These are phyloP conservation scores for Matsumyia berberina DNA, from an alignment of 2,888 invertebrate species.

Conservation along the genomic window DNA sequence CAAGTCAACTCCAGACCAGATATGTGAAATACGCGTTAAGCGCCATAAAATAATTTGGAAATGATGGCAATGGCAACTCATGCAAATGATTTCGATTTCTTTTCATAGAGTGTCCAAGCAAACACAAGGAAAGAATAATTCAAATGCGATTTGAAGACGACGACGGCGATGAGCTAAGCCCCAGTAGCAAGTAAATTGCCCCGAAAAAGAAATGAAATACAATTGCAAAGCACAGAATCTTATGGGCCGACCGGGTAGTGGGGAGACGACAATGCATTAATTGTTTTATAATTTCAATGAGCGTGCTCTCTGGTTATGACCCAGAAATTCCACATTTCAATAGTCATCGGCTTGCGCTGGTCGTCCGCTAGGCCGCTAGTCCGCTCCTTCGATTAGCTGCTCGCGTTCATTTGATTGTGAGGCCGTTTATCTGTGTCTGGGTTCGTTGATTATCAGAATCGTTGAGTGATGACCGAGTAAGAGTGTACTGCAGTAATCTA, in stretches of 20 bases:
- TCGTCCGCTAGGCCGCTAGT: not conserved
- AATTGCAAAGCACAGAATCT: constrained; percentile 22
- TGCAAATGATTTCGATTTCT: constrained; percentile 51
- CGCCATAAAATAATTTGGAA: constrained; percentile 34
- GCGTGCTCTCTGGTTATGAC: constrained; percentile 50
- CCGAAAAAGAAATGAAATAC: constrained; percentile 15
- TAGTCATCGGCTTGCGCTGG: constrained; percentile 49
- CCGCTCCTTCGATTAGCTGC: constrained; percentile 27
- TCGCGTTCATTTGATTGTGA: not conserved
- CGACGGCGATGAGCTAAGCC: constrained; percentile 12
- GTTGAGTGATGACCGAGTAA: not conserved
- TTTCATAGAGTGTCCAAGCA: constrained; percentile 19
- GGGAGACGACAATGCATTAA: constrained; percentile 58
- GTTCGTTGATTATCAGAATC: constrained; percentile 9
- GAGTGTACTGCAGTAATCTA: constrained; percentile 12
- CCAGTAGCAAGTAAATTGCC: not conserved
- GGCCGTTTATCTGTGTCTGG: constrained; percentile 18
- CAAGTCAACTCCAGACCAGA: not conserved
- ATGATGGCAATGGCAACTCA: constrained; percentile 40
- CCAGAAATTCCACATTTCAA: constrained; percentile 70
- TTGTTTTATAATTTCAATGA: constrained; percentile 64
- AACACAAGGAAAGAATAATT: constrained; percentile 7
- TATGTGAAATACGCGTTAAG: not conserved
- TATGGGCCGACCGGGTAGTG: constrained; percentile 13
- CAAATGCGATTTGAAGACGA: not conserved